Base-by-base conservation (phyloP, 1,140 invertebrate genomes). In the Lasioglossum baleicum region DNA sequence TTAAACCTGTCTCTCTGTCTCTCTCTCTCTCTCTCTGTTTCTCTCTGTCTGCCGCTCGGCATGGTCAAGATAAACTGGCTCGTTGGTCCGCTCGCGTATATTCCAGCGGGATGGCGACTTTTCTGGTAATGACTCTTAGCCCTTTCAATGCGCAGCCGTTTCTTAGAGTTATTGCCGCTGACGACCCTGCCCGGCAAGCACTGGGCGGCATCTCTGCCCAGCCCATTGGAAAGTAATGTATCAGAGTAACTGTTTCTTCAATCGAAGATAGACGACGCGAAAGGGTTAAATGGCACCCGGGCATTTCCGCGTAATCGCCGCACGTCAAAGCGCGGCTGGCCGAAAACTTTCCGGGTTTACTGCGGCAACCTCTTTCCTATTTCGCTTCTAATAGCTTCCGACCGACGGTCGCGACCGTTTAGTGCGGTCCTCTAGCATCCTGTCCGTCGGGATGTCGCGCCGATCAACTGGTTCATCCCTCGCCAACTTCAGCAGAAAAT, bases 211-310 rank as follows among this genome's bases (percentile, higher is more conserved):
- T 72, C 53, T 15, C 7, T 15, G 13, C 3, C 51, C 48, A 26
- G 53, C 56, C 82, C 83, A 81, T 84, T 60, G 68, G 77, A 76
- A 84, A 83, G 82, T 75, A 83, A 84, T 84, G 83, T 51, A 84
- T 84, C 83, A 84, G 56, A 22, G 63, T 84, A 84, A 84, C 82
- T 80, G 83, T 84, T 84, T 84, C 82, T 83, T 83, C 82, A 53
- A 69, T 69, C 68, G 40, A 58, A 63, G 68, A 84, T 81, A 76
- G 80, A 83, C 77, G 83, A 64, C 48, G 44, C 63, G 66, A 75
- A 75, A 83, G 77, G 83, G 82, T 84, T 80, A 83, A 84, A 84
- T 84, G 82, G 83, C 35, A 75, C 71, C 58, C 48, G 8, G 48
- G 61, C 67, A 83, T 84, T 84, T 68, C 44, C 44, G 68, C 65